Conservation (phyloP, 2,888 invertebrate genomes). For the Epirrhoe tristata region DNA sequence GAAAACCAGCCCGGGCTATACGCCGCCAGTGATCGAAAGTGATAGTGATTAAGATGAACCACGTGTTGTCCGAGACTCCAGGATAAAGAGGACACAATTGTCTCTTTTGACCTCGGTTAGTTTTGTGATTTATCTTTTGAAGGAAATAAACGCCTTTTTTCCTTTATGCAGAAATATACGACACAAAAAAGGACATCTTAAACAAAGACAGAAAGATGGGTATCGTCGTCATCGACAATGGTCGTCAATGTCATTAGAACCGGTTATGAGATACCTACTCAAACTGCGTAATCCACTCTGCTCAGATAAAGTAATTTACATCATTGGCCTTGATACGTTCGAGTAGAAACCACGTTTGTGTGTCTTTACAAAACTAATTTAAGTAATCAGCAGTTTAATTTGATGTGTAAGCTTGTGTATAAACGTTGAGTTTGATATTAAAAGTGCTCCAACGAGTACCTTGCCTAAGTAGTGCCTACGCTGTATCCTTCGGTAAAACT, state of each 20-base stretch:
- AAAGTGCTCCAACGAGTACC: constrained; percentile 17
- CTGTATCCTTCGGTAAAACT: constrained; percentile 33
- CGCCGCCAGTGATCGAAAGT: constrained; percentile 65
- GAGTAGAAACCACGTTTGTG: constrained; percentile 40
- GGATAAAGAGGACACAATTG: constrained; percentile 43
- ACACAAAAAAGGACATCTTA: constrained; percentile 10
- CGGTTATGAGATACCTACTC: constrained; percentile 43
- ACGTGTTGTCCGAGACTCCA: constrained; percentile 55
- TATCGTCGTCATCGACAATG: constrained; percentile 32
- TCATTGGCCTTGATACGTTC: constrained; percentile 44
- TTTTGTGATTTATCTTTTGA: constrained; percentile 12
- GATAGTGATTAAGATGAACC: constrained; percentile 69
- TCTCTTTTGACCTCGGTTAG: constrained; percentile 38
- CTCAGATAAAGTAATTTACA: constrained; percentile 39
- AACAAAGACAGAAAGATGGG: constrained; percentile 40
- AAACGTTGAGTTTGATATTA: constrained; percentile 10
- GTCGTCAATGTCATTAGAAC: constrained; percentile 51
- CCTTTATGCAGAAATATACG: constrained; percentile 2
- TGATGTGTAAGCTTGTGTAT: constrained; percentile 19
- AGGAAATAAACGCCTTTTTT: not conserved
- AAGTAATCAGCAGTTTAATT: constrained; percentile 31
- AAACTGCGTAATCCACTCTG: constrained; percentile 42
- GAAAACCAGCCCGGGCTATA: constrained; percentile 54
- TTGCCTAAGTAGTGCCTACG: not conserved
- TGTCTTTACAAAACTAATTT: constrained; percentile 30